These are phyloP conservation scores for Nestor notabilis DNA, from an alignment of 2,113 vertebrate genomes.

Conservation along the genomic window DNA sequence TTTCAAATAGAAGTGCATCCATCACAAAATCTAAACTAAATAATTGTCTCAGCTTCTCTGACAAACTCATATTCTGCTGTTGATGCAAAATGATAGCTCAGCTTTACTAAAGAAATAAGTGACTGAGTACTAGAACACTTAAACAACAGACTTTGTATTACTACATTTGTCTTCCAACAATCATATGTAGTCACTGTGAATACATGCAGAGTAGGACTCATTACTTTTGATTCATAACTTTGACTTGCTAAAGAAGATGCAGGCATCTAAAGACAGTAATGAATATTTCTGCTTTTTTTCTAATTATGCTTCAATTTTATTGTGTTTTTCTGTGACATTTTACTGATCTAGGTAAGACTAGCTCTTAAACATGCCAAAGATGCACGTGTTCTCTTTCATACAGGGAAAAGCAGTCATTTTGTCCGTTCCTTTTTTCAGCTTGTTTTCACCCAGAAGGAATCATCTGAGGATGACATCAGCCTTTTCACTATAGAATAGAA, in stretches of 20 bases:
- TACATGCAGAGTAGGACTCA: neutral
- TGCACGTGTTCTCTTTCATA: neutral
- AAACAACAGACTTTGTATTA: neutral
- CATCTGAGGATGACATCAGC: neutral
- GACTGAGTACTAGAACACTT: neutral
- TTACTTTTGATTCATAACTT: neutral
- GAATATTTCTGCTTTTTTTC: neutral
- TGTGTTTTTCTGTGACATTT: neutral
- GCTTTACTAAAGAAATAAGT: neutral
- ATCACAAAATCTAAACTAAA: neutral
- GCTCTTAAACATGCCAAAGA: neutral
- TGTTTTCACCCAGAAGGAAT: neutral
- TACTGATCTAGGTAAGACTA: neutral
- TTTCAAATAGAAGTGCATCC: neutral
- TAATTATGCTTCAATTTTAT: neutral
- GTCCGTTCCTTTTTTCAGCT: neutral
- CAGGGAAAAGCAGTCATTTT: neutral
- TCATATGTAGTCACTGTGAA: neutral
- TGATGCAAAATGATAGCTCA: neutral
- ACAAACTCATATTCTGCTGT: neutral
- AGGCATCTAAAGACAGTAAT: neutral
- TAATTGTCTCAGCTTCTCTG: neutral
- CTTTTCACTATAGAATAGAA: neutral
- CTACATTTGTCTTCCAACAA: neutral
- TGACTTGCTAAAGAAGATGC: neutral